A percentile compares a stretch with the other conserved stretches of the same genome.
These are phyloP conservation scores for Sturnus vulgaris DNA, from an alignment of 2,113 vertebrate genomes.

Conservation along the genomic window DNA sequence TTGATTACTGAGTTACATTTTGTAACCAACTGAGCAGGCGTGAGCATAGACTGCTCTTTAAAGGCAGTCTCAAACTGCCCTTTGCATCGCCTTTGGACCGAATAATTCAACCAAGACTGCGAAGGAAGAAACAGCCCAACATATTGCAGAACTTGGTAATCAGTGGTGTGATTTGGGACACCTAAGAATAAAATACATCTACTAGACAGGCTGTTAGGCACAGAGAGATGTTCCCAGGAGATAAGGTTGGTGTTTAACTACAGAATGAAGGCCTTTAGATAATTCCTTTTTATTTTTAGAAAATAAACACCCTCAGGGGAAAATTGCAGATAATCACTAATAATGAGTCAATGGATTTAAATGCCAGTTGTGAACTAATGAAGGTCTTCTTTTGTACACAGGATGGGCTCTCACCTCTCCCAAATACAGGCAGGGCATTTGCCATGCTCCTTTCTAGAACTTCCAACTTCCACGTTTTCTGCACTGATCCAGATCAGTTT, in stretches of 20 bases:
- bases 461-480: background rate
- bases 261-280: background rate
- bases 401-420: background rate
- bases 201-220: background rate
- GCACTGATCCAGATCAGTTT: background rate
- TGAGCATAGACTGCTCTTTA: background rate
- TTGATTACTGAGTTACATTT: background rate
- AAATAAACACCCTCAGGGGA: background rate
- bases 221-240: conserved; percentile 31
- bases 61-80: background rate
- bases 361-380: background rate
- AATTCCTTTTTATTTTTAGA: conserved; percentile 52
- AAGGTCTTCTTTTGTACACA: background rate
- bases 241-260: conserved; percentile 43
- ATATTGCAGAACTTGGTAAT: background rate
- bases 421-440: background rate
- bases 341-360: background rate
- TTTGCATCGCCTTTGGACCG: background rate
- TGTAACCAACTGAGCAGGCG: background rate
- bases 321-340: background rate
- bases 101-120: background rate
- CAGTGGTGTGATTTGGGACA: background rate
- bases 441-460: background rate
- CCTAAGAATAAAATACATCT: background rate
- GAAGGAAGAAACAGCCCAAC: background rate